Conservation (phyloP, 2,113 vertebrate species). For the Coturnix japonica region DNA sequence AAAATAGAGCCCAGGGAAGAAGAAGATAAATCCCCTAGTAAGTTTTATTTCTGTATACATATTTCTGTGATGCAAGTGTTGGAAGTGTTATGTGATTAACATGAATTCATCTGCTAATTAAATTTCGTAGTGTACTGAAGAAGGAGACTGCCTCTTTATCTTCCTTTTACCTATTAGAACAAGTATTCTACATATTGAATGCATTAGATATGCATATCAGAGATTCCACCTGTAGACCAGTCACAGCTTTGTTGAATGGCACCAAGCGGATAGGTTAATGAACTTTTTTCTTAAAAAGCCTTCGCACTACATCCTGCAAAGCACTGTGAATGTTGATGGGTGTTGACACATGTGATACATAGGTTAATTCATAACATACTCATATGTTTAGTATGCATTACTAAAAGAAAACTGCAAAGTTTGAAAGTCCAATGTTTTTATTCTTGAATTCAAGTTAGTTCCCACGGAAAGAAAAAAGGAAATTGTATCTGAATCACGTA, state of each 20-base stretch:
- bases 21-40: conserved; percentile 89
- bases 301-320: neutral
- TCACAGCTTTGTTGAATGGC: neutral
- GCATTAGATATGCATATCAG: neutral
- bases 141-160: neutral
- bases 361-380: neutral
- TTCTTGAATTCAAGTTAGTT: neutral
- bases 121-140: neutral
- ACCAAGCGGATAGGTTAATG: neutral
- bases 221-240: neutral
- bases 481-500: neutral
- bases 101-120: neutral
- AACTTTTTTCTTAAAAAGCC: neutral
- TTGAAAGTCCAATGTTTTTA: neutral
- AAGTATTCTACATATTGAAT: neutral
- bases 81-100: neutral
- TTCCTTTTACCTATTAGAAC: neutral
- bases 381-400: neutral
- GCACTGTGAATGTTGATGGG: neutral
- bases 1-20: conserved; percentile 83
- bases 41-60: conserved; percentile 62
- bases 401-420: neutral
- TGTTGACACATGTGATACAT: neutral
- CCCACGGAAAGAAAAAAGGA: neutral
- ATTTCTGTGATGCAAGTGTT: neutral